Conservation (phyloP, 2,797 vertebrate species). For the Sebastes aleutianus region DNA sequence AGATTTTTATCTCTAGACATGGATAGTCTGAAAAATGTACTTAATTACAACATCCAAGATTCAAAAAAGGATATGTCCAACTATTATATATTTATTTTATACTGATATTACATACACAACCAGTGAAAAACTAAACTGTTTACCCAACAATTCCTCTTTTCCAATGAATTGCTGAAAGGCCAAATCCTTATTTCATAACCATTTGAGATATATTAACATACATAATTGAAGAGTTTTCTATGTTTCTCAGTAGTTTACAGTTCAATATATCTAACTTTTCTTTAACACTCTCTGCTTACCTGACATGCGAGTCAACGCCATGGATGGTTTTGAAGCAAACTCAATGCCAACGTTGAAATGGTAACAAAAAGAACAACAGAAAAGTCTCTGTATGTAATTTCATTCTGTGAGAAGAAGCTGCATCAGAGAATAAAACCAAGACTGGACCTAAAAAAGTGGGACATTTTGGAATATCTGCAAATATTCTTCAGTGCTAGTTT, state of each 20-base stretch:
- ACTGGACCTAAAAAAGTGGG: background rate
- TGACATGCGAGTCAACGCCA: background rate
- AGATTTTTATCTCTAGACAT: no score
- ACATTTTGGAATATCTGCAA: no score
- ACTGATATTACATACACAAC: background rate
- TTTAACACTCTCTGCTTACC: background rate
- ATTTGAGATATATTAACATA: background rate
- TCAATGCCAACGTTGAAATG: background rate
- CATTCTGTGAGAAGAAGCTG: background rate
- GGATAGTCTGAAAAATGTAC: no score
- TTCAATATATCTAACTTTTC: background rate
- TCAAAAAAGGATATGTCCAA: no score
- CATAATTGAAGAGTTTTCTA: background rate
- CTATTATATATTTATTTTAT: background rate
- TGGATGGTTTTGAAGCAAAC: background rate
- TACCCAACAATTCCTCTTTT: background rate
- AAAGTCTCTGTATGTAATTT: background rate
- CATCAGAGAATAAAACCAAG: background rate
- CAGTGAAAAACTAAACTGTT: background rate
- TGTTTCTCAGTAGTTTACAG: background rate
- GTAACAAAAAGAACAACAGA: background rate
- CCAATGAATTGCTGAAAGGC: background rate
- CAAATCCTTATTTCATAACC: background rate
- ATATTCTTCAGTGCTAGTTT: no score
- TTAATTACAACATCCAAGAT: no score